phyloP scores from a whole-genome alignment of 2,888 invertebrate species.

The Calameuta filiformis region DNA sequence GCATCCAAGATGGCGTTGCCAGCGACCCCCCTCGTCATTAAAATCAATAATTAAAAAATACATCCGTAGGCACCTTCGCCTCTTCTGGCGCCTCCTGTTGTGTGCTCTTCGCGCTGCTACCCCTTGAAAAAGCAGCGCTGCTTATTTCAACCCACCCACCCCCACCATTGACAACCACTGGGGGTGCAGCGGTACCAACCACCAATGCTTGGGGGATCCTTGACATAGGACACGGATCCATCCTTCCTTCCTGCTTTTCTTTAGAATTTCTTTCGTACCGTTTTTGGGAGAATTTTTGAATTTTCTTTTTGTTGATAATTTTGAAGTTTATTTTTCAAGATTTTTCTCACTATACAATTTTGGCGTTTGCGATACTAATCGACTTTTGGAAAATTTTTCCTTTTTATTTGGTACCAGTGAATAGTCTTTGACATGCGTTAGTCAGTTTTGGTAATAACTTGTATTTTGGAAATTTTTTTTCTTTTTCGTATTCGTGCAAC shows the following conservation, averaged over 20 bases:
- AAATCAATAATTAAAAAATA: conserved; percentile 67
- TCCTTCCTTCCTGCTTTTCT: background rate
- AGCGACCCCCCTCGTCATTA: conserved; percentile 65
- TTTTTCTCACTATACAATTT: background rate
- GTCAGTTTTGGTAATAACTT: background rate
- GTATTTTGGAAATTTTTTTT: background rate
- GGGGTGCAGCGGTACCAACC: background rate
- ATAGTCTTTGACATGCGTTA: background rate
- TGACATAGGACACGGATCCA: background rate
- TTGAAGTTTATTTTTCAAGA: background rate
- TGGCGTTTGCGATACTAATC: too few relatives aligned
- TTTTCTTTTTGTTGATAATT: background rate
- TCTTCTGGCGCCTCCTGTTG: conserved; percentile 62
- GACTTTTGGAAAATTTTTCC: background rate
- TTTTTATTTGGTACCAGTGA: background rate
- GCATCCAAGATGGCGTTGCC: conserved; percentile 66
- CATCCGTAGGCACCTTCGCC: conserved; percentile 64
- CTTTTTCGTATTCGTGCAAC: background rate
- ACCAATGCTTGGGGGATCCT: background rate
- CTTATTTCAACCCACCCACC: background rate
- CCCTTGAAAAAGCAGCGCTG: background rate
- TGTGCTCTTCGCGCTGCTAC: conserved; percentile 23
- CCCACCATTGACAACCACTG: conserved; percentile 38
- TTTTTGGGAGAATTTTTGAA: background rate
- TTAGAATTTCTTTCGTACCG: background rate